A percentile compares a stretch with the other conserved stretches of the same genome.
Conservation (phyloP, 1,140 invertebrate genomes). For the Spodoptera litura region DNA sequence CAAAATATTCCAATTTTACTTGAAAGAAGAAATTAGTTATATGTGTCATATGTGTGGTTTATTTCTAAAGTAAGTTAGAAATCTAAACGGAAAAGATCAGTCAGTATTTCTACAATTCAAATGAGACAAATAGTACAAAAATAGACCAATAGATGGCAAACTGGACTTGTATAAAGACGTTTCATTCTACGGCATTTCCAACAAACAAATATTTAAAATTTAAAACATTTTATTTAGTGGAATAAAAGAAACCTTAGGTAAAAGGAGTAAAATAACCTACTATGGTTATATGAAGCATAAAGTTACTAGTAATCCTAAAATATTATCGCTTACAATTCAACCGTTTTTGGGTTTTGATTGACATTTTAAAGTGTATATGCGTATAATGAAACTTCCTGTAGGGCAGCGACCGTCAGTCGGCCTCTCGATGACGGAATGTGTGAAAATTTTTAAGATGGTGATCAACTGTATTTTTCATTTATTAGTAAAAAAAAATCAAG, state of each 20-base stretch:
- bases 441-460: conserved; percentile 83
- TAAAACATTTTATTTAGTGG: too few species aligned
- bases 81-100: not conserved
- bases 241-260: not conserved
- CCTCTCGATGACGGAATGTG: conserved; percentile 85
- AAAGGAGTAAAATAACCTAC: too few species aligned
- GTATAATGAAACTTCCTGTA: conserved; percentile 65
- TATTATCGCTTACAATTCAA: not conserved
- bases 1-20: too few species aligned
- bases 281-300: not conserved
- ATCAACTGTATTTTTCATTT: conserved; percentile 79
- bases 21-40: too few species aligned
- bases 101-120: conserved; percentile 31
- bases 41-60: too few species aligned
- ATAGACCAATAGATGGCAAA: conserved; percentile 8
- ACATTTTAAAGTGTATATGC: conserved; percentile 51
- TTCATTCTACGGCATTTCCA: not conserved
- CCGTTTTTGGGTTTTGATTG: not conserved
- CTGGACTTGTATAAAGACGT: not conserved
- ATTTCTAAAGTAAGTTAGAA: too few species aligned
- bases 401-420: conserved; percentile 83
- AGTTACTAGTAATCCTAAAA: not conserved
- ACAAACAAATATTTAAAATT: too few species aligned
- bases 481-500: conserved; percentile 63
- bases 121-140: not conserved